A percentile compares a stretch with the other conserved stretches of the same genome.
Evolutionary conservation across 2,113 vertebrate species (phyloP).

Genomic region (Orthonyx spaldingii): DNA sequence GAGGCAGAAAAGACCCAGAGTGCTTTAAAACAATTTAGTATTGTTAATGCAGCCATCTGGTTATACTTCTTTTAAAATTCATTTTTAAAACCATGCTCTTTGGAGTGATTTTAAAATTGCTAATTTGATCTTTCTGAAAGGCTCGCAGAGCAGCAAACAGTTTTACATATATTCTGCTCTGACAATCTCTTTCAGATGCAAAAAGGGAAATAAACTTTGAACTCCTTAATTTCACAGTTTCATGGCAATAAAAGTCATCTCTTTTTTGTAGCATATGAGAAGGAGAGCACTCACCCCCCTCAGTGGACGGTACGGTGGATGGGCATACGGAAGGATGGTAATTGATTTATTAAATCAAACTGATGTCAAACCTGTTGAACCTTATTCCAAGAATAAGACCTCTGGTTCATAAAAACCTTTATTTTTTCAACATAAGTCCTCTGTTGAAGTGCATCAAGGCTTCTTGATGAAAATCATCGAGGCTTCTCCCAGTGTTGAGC

Average conservation of each 20-base stretch:
- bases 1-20: background rate
- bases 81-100: background rate
- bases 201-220: background rate
- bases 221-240: background rate
- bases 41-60: background rate
- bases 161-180: background rate
- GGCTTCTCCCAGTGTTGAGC: background rate
- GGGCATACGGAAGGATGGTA: constrained; percentile 66
- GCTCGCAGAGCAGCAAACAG: background rate
- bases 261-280: background rate
- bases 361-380: background rate
- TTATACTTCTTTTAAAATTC: background rate
- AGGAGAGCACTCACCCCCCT: accelerated
- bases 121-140: background rate
- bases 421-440: background rate
- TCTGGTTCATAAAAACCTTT: background rate
- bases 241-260: background rate
- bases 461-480: background rate
- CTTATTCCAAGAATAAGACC: background rate
- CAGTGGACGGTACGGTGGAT: constrained; percentile 12
- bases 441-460: background rate
- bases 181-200: background rate
- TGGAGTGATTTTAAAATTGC: background rate
- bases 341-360: background rate
- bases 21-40: background rate